Evolutionary conservation across 2,797 vertebrate genomes (phyloP), one percentile per base, ranked within the genome.

Genomic region (Periparus ater): DNA sequence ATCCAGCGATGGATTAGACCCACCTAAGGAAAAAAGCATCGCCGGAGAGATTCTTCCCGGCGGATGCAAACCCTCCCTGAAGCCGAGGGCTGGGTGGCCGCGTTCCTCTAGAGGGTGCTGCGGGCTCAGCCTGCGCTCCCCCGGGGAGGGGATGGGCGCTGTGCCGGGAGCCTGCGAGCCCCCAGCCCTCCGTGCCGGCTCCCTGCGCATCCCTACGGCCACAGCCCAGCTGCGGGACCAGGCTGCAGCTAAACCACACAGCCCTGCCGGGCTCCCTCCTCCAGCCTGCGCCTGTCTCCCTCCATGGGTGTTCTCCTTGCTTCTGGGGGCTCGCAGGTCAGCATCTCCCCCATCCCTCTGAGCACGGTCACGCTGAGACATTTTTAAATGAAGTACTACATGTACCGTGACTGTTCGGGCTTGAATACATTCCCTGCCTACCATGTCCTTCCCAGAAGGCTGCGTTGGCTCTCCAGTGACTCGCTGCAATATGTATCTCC

Each of bases 21-120:
- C 9, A 5, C 10, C 25, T 0, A n/a, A 17, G 34, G 15, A 36
- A 13, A 48, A 45, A 54, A 53, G 6, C 60, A 2, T 1, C 2
- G 19, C 47, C 7, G 89, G n/a, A 18, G 36, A 4, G 42, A 11
- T 2, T 17, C 8, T 30, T 40, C 4, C 5, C 30, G 0, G 20
- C 0, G 17, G 30, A 2, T 8, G 21, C 29, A 5, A 10, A 1
- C 18, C 16, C 30, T 25, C 23, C 19, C 26, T 1, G 79, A 2
- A 32, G 68, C 23, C 47, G 12, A 16, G 71, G 81, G 60, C 72
- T 11, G 95, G 72, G 48, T 70, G 80, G 25, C 70, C 51, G 63
- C 14, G 81, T 2, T 67, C 97, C 97, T 97, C 95, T 96, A 98
- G 97, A 96, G 97, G 98, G 97, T 85, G 95, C 95, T 97, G 93